Evolutionary conservation across 23 tunicate genomes (phyloP), one percentile per base, ranked within the genome.

Genomic region (Styela clava): DNA sequence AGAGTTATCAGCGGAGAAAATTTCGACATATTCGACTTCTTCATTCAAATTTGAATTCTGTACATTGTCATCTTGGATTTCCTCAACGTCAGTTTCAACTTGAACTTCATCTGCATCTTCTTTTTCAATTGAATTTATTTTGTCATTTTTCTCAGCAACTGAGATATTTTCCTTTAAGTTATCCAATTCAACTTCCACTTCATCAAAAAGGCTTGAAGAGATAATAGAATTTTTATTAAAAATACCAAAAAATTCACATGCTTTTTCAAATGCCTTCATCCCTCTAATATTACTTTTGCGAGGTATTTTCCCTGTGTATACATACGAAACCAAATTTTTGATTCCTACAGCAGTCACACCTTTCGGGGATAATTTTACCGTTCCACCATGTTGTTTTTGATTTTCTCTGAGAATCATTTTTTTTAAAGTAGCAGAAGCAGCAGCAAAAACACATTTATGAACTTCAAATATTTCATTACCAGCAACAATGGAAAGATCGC

Each of bases 401-500:
- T 3, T 28, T 5, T 33, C 32, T 71, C 29, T 33, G 20, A 29
- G 5, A 0, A 91, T 74, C 28, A 85, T n/a, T 56, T 86, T 26
- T 51, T 85, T 80, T 22, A 91, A 81, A 62, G 82, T 91, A 12
- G 87, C 87, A 63, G 87, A 81, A 34, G 97, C 77, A 61, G 97
- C 97, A 29, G 90, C 97, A 26, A 91, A 35, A 9, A 91, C 83
- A 77, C 89, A 91, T 31, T 81, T 64, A 35, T 91, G 97, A 7
- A 86, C 83, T 31, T 82, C 44, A 73, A 91, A 91, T 16, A 67
- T 70, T 62, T 86, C 81, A 36, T 82, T 84, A 29, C 74, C 69
- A 23, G 86, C 65, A 21, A 63, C 28, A 36, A 86, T 71, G 24
- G 84, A 34, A 20, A 86, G 32, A 73, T 91, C 97, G 62, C 97